Conservation (phyloP, 23 tunicate genomes). For the Corella eumyota region DNA sequence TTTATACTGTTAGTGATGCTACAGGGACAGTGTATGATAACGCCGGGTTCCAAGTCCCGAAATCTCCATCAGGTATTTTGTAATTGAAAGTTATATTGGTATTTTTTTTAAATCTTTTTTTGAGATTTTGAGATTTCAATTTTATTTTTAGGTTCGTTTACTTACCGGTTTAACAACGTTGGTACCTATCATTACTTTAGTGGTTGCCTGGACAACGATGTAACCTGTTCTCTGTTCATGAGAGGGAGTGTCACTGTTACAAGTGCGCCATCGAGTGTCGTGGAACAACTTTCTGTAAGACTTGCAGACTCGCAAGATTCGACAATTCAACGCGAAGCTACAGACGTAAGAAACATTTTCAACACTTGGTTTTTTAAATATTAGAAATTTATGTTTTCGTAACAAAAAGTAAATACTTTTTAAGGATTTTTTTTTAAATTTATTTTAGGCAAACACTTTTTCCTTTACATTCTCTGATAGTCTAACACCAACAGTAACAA, state of each 20-base stretch:
- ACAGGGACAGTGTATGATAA: conserved; percentile 7
- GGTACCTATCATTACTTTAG: conserved; percentile 42
- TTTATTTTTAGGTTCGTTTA: conserved; percentile 15
- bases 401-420: not conserved
- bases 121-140: not conserved
- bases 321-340: too few relatives aligned
- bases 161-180: conserved; percentile 18
- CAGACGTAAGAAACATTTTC: not conserved
- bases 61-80: conserved; percentile 8
- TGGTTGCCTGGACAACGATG: conserved; percentile 21
- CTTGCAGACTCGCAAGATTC: too few relatives aligned
- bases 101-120: not conserved
- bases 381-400: not conserved
- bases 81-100: not conserved
- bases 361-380: too few relatives aligned
- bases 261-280: conserved; percentile 3
- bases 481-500: conserved; percentile 13
- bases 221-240: conserved; percentile 34
- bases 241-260: conserved; percentile 30
- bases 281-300: not conserved
- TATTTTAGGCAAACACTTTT: not conserved
- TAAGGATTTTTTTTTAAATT: not conserved
- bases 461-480: conserved; percentile 7
- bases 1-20: conserved; percentile 11
- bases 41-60: conserved; percentile 24